phyloP scores from a whole-genome alignment of 2,888 invertebrate species.

The Ernsta delagoae region DNA sequence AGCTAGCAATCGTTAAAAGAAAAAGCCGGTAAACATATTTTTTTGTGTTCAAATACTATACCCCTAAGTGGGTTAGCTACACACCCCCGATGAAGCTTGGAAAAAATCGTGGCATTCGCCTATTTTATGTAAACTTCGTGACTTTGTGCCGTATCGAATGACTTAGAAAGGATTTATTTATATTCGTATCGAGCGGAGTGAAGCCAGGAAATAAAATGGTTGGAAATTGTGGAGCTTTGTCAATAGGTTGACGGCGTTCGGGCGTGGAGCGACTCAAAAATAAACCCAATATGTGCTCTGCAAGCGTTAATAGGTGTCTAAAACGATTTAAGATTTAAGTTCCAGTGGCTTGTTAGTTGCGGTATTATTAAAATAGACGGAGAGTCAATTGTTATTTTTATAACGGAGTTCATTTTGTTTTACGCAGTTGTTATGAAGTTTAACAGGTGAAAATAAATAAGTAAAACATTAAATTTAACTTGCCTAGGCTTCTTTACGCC shows the following conservation, averaged over 20 bases:
- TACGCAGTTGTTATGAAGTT: too few relatives aligned
- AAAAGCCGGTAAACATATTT: slow-evolving; percentile 79
- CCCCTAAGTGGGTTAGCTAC: slow-evolving; percentile 53
- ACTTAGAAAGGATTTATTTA: slow-evolving; percentile 82
- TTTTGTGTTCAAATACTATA: slow-evolving; percentile 59
- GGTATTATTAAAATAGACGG: slow-evolving; percentile 7
- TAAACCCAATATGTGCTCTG: slow-evolving; percentile 56
- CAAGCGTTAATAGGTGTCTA: slow-evolving; percentile 49
- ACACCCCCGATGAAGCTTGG: slow-evolving; percentile 61
- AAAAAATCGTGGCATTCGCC: slow-evolving; percentile 76
- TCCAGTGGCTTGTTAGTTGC: slow-evolving; percentile 60
- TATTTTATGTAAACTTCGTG: slow-evolving; percentile 85
- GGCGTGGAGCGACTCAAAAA: slow-evolving; percentile 59
- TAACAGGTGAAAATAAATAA: too few relatives aligned
- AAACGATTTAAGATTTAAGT: slow-evolving; percentile 55
- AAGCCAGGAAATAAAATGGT: slow-evolving; percentile 52
- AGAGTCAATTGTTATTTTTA: background rate
- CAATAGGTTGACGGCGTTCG: slow-evolving; percentile 65
- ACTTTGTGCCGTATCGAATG: slow-evolving; percentile 82
- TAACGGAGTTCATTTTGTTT: too few relatives aligned
- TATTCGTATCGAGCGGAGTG: slow-evolving; percentile 57
- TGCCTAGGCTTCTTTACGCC: too few relatives aligned
- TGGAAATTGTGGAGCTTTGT: slow-evolving; percentile 55
- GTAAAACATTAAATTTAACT: too few relatives aligned
- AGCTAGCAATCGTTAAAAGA: slow-evolving; percentile 55